Percentiles rank a stretch among this genome's conserved stretches.
Conservation (phyloP, 2,888 invertebrate genomes). For the Phengaris arion region DNA sequence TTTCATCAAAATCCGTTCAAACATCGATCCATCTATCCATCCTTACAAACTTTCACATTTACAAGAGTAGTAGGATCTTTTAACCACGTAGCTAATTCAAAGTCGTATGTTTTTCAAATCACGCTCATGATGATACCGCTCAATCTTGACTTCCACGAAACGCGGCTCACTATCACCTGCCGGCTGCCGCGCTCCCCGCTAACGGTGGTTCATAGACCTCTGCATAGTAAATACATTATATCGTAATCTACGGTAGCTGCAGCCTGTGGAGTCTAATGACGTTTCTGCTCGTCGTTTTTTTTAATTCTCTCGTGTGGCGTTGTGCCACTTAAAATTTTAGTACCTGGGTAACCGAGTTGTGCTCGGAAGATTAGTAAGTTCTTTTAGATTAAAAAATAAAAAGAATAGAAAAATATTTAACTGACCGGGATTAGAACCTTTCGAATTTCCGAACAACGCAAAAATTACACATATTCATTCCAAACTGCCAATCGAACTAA, state of each 20-base stretch:
- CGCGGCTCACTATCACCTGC: conserved; percentile 4
- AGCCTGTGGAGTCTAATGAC: background rate
- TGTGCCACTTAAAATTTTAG: background rate
- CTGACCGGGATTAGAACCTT: too few relatives aligned
- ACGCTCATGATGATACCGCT: background rate
- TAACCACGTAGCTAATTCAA: too few relatives aligned
- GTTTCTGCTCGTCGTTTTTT: background rate
- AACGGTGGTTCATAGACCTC: conserved; percentile 7
- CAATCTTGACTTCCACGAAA: background rate
- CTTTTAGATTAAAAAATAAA: too few relatives aligned
- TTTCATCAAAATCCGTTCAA: too few relatives aligned
- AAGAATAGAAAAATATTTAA: too few relatives aligned
- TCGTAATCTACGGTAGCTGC: conserved; percentile 6
- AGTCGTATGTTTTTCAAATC: background rate
- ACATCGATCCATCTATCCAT: too few relatives aligned
- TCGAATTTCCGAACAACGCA: too few relatives aligned
- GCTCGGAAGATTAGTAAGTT: too few relatives aligned
- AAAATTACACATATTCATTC: too few relatives aligned
- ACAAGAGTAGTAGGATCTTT: too few relatives aligned
- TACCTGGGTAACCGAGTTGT: background rate
- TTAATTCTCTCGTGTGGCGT: background rate
- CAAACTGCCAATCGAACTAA: too few relatives aligned
- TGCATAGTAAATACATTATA: background rate
- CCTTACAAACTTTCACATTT: too few relatives aligned
- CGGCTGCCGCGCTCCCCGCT: background rate